phyloP scores from a whole-genome alignment of 2,888 invertebrate species.

The Drosophila koepferae region DNA sequence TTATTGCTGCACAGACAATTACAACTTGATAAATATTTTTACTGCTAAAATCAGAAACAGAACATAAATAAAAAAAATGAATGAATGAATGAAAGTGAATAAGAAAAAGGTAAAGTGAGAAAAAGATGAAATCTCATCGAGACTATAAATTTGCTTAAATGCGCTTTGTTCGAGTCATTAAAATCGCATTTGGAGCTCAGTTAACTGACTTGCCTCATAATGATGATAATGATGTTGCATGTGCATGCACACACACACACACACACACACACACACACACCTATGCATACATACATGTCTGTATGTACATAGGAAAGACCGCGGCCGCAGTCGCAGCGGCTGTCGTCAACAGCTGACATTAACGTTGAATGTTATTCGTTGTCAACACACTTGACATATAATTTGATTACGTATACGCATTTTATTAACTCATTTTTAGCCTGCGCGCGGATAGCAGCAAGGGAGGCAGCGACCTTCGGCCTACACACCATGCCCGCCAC shows the following conservation, averaged over 20 bases:
- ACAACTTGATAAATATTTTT: conserved; percentile 8
- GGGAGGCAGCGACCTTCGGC: conserved; percentile 12
- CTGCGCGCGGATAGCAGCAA: conserved; percentile 47
- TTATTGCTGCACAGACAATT: conserved; percentile 1
- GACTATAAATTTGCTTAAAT: conserved; percentile 75
- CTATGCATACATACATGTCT: neutral
- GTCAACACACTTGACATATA: conserved; percentile 82
- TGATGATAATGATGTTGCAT: conserved; percentile 42
- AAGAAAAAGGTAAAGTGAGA: conserved; percentile 4
- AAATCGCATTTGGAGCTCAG: conserved; percentile 71
- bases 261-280: too few relatives aligned
- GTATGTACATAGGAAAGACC: neutral
- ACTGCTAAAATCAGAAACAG: neutral
- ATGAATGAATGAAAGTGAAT: neutral
- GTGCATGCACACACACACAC: neutral
- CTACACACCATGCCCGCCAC: neutral
- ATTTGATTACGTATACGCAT: conserved; percentile 80
- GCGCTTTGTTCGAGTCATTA: conserved; percentile 79
- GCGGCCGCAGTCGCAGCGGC: conserved; percentile 15
- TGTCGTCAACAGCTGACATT: conserved; percentile 61
- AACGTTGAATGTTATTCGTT: conserved; percentile 79
- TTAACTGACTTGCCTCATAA: conserved; percentile 49
- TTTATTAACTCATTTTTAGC: conserved; percentile 80
- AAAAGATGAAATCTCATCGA: conserved; percentile 43
- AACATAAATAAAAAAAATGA: neutral